Conservation (phyloP, 2,113 vertebrate species). For the Protobothrops flavoviridis region DNA sequence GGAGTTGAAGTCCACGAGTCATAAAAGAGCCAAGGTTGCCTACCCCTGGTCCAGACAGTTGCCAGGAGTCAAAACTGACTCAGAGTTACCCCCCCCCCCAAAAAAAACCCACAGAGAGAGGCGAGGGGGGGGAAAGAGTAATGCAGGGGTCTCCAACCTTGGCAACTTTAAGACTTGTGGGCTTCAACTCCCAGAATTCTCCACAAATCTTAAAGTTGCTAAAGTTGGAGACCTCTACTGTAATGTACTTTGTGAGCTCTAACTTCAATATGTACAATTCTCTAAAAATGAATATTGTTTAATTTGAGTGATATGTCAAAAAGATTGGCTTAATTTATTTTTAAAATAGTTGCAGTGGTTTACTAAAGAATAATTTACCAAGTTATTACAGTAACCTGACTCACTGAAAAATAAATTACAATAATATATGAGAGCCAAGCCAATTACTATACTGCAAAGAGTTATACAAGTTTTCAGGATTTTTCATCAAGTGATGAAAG, state of each 20-base stretch:
- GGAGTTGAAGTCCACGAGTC: too few species aligned
- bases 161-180: too few species aligned
- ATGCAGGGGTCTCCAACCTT: too few species aligned
- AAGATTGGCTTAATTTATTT: not conserved
- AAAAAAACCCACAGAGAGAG: too few species aligned
- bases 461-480: not conserved
- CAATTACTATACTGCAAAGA: not conserved
- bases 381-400: not conserved
- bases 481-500: not conserved
- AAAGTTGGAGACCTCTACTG: not conserved
- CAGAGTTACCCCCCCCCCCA: too few species aligned
- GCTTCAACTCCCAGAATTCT: not conserved
- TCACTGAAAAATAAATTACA: not conserved
- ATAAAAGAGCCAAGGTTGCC: too few species aligned
- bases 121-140: accelerated
- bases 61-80: too few species aligned
- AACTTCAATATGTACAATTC: not conserved
- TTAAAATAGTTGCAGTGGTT: not conserved
- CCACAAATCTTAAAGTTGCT: not conserved
- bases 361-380: not conserved
- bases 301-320: not conserved
- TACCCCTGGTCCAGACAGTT: too few species aligned
- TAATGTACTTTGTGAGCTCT: not conserved
- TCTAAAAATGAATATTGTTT: not conserved
- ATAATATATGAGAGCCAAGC: not conserved